Percentiles rank a stretch among this genome's conserved stretches.
Evolutionary conservation across 2,797 vertebrate species (phyloP).

Genomic region (Megaceryle alcyon): DNA sequence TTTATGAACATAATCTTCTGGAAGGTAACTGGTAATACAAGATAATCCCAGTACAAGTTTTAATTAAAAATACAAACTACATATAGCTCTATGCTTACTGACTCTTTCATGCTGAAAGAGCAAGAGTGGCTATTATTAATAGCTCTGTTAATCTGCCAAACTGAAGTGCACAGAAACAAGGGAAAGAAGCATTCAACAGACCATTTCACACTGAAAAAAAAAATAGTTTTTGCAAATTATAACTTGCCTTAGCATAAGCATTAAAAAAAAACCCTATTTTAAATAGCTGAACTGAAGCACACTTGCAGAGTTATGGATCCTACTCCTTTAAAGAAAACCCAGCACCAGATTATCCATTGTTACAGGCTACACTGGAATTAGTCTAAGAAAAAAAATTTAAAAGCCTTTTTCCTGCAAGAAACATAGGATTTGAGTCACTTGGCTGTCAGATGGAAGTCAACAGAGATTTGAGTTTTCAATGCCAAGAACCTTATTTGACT

Average conservation of each 20-base stretch:
- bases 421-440: slow-evolving; percentile 6
- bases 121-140: slow-evolving; percentile 54
- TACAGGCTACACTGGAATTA: background rate
- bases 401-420: slow-evolving; percentile 18
- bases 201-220: slow-evolving; percentile 20
- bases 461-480: slow-evolving; percentile 4
- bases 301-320: slow-evolving; percentile 6
- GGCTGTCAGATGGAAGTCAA: slow-evolving; percentile 54
- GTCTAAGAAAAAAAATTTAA: background rate
- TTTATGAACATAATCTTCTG: slow-evolving; percentile 64
- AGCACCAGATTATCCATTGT: background rate
- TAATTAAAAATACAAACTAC: slow-evolving; percentile 70
- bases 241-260: slow-evolving; percentile 33
- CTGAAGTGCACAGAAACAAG: slow-evolving; percentile 44
- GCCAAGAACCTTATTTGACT: slow-evolving; percentile 57
- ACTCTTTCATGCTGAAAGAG: slow-evolving; percentile 35
- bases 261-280: background rate
- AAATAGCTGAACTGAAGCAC: background rate
- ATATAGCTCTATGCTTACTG: slow-evolving; percentile 43
- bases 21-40: slow-evolving; percentile 60
- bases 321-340: slow-evolving; percentile 18
- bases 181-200: slow-evolving; percentile 28
- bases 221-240: slow-evolving; percentile 45
- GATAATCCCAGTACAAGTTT: slow-evolving; percentile 68
- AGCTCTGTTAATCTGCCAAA: slow-evolving; percentile 64